Conservation (phyloP, 2,797 vertebrate genomes). For the Lutjanus argentimaculatus region DNA sequence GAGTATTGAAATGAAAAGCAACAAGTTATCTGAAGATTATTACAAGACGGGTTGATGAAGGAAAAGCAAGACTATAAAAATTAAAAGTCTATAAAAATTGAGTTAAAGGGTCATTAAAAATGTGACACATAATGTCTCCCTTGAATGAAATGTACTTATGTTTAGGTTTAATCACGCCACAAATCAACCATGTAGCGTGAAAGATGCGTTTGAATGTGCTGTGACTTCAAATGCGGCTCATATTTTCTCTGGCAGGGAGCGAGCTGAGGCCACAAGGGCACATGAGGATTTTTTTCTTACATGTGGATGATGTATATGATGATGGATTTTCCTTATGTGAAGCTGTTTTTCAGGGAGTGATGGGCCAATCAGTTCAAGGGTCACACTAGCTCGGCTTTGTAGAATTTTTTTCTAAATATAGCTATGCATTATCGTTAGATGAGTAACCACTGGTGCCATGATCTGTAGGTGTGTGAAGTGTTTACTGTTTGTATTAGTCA, state of each 20-base stretch:
- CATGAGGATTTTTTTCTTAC: constrained; percentile 28
- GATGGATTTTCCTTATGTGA: constrained; percentile 51
- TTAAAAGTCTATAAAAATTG: background rate
- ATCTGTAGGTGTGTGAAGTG: constrained; percentile 21
- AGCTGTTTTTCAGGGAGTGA: background rate
- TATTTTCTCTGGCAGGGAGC: constrained; percentile 25
- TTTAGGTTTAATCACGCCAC: constrained; percentile 15
- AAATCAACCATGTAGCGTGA: background rate
- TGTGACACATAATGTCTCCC: background rate
- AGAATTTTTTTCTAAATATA: constrained; percentile 27
- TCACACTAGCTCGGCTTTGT: constrained; percentile 27
- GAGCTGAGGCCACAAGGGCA: constrained; percentile 11
- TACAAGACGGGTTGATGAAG: background rate
- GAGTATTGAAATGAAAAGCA: background rate
- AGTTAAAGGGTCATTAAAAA: constrained; percentile 3
- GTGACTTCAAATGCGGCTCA: constrained; percentile 32
- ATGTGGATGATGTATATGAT: constrained; percentile 30
- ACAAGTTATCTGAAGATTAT: background rate
- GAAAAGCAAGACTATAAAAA: background rate
- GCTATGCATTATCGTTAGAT: background rate
- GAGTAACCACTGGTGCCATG: background rate
- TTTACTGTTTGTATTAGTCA: constrained; percentile 27
- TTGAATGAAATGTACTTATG: constrained; percentile 9
- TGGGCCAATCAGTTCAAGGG: constrained; percentile 25
- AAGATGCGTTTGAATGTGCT: constrained; percentile 7